phyloP scores from a whole-genome alignment of 2,113 vertebrate genomes.

The Procapra przewalskii region DNA sequence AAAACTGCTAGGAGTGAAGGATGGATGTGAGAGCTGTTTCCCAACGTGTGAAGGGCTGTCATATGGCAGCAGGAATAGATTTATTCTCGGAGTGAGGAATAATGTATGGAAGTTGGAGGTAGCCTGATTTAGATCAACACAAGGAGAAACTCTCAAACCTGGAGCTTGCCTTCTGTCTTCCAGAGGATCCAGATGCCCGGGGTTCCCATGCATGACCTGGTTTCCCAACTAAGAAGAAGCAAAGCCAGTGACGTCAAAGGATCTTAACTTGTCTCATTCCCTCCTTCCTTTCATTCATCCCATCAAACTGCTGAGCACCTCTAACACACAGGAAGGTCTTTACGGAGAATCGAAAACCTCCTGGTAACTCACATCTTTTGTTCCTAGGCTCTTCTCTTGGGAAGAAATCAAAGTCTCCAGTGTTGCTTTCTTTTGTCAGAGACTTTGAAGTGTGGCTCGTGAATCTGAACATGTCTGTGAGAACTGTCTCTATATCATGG shows the following conservation, averaged over 20 bases:
- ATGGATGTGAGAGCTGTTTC: neutral
- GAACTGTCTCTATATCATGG: neutral
- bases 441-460: neutral
- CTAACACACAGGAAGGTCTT: neutral
- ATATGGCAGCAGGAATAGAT: neutral
- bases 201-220: neutral
- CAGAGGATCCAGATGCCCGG: neutral
- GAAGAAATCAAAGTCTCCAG: neutral
- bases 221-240: neutral
- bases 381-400: neutral
- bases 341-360: neutral
- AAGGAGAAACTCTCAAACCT: neutral
- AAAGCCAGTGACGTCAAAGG: neutral
- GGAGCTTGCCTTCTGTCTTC: neutral
- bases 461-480: neutral
- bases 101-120: neutral
- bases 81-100: neutral
- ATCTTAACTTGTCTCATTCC: neutral
- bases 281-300: neutral
- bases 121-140: neutral
- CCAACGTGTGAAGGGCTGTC: neutral
- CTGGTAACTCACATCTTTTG: neutral
- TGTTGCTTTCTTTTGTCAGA: neutral
- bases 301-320: neutral
- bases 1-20: neutral